Evolutionary conservation across 2,797 vertebrate species (phyloP).

Genomic region (Etheostoma perlongum): DNA sequence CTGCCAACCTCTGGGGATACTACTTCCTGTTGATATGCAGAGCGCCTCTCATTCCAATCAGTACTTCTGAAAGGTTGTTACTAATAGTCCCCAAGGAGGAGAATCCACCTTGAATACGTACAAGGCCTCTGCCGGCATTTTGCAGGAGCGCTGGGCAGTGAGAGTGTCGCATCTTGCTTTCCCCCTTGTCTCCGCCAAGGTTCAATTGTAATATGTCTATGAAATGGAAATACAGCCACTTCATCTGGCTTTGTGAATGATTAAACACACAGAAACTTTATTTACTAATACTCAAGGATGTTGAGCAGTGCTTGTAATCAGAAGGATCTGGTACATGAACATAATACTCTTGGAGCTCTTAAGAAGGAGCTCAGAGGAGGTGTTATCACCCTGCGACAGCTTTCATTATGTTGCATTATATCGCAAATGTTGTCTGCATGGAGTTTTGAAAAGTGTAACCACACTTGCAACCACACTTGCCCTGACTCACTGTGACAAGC

Average conservation of each 20-base stretch:
- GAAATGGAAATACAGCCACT: constrained; percentile 75
- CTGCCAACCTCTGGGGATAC: constrained; percentile 67
- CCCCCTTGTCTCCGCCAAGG: constrained; percentile 55
- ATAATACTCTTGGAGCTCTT: constrained; percentile 16
- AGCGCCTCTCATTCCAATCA: constrained; percentile 83
- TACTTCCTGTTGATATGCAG: constrained; percentile 85
- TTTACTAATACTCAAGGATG: constrained; percentile 26
- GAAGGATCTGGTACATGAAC: constrained; percentile 16
- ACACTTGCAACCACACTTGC: too few species aligned
- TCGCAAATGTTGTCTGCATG: too few species aligned
- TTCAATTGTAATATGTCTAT: constrained; percentile 67
- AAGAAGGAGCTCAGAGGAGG: constrained; percentile 2
- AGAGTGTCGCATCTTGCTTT: constrained; percentile 69
- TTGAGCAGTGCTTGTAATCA: constrained; percentile 30
- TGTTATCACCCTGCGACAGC: too few species aligned
- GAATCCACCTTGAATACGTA: constrained; percentile 82
- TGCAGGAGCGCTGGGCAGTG: constrained; percentile 60
- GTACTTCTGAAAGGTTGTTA: constrained; percentile 86
- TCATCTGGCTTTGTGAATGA: constrained; percentile 46
- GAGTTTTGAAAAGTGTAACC: too few species aligned
- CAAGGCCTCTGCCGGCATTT: constrained; percentile 60
- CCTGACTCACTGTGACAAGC: too few species aligned
- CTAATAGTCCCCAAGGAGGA: constrained; percentile 82
- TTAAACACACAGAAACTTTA: constrained; percentile 53
- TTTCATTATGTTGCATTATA: too few species aligned